Evolutionary conservation across 2,113 vertebrate species (phyloP).

Genomic region (Oryzias celebensis): DNA sequence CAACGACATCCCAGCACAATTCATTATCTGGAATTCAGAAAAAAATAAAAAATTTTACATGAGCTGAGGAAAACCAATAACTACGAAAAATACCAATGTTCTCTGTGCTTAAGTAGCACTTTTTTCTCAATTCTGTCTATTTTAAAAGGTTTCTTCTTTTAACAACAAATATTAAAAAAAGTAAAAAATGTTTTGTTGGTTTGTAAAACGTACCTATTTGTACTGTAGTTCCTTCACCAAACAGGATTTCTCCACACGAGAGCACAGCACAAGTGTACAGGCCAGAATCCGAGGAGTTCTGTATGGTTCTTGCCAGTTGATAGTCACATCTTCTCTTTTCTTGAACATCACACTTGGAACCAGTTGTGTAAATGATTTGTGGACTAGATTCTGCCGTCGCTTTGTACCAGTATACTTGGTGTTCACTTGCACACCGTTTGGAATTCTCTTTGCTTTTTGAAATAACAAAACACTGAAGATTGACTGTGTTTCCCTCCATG

Average conservation of each 20-base stretch:
- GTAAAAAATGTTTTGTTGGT: too few species aligned
- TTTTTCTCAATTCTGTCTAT: too few species aligned
- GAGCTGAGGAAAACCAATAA: too few species aligned
- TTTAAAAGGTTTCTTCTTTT: too few species aligned
- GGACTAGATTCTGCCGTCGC: slow-evolving; percentile 4
- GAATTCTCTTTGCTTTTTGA: slow-evolving; percentile 1
- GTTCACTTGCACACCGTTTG: slow-evolving; percentile 26
- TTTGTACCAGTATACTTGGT: slow-evolving; percentile 44
- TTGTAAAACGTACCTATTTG: slow-evolving; percentile 14
- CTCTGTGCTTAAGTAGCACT: too few species aligned
- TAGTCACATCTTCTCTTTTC: slow-evolving; percentile 33
- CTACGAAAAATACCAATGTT: too few species aligned
- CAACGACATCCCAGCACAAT: too few species aligned
- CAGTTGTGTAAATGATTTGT: slow-evolving; percentile 28
- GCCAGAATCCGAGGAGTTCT: slow-evolving; percentile 29
- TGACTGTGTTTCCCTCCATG: slow-evolving; percentile 2
- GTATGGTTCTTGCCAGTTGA: slow-evolving; percentile 40
- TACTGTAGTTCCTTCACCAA: slow-evolving; percentile 45
- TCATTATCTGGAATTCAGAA: too few species aligned
- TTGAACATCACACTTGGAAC: not conserved
- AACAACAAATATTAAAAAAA: too few species aligned
- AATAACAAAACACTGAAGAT: slow-evolving; percentile 53
- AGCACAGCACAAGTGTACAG: slow-evolving; percentile 61
- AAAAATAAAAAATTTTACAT: too few species aligned
- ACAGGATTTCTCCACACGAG: slow-evolving; percentile 50